Base-by-base conservation (phyloP, 2,888 invertebrate species). In the Deroplatys truncata region DNA sequence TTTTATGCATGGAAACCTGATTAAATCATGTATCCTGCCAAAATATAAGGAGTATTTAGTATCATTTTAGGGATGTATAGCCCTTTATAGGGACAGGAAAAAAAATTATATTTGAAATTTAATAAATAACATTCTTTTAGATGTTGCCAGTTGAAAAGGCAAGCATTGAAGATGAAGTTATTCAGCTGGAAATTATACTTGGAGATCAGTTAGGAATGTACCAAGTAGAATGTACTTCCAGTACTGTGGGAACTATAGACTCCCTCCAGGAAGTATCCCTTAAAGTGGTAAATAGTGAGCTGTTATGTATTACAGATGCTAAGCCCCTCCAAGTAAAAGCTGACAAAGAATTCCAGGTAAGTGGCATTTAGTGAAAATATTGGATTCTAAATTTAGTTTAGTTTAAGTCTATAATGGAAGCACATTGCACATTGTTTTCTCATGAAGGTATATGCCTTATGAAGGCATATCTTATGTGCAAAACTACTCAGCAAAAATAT, bases 141-240 rank as follows among this genome's bases (percentile, higher is more conserved):
- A 56, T 28, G 9, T n/a, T 85, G 86, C 49, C 28, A 43, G 49
- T 90, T 25, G 88, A 88, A 83, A 88, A 87, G 29, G 82, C 82
- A 25, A 89, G 88, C 16, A 88, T 90, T 20, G 90, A 90, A 31
- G 89, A 90, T 84, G 90, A 85, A n/a, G 83, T 90, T 28, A 88
- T 90, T 31, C 90, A 90, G 90, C 49, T 90, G 85, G 85, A 90
- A 83, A 31, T 90, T 25, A 28, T 49, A 16, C 29, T 89, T 28
- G 56, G 31, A n/a, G 85, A 89, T 29, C 49, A 82, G 10, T 31
- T 82, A 20, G 72, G 72, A 28, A 31, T 28, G 15, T 49, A 84
- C 35, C 49, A 82, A 15, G 28, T 89, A 13, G 28, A 85, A 49
- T 89, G 89, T 28, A 89, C 31, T 49, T 89, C 89, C 28, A 85